Evolutionary conservation across 2,797 vertebrate genomes (phyloP), one percentile per base, ranked within the genome.

Genomic region (Nothura maculosa): DNA sequence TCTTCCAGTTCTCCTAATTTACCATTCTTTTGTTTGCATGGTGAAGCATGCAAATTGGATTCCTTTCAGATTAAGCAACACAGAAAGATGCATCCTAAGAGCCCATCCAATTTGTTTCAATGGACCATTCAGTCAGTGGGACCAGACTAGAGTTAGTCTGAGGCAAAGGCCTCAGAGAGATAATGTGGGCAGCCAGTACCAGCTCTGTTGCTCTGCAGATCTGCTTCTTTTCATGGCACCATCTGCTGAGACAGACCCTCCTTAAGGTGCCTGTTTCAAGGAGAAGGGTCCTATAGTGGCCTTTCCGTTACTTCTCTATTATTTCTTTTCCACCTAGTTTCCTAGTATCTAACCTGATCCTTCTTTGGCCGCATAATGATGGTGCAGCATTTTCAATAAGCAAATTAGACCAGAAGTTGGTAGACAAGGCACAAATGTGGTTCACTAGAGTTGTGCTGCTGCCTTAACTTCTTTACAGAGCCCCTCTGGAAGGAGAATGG

Each of bases 241-340:
- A 7, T 40, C 19, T 21, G 27, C 50, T 30, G 22, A 3, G 0
- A 20, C 38, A 27, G 20, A 28, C 8, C 4, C 9, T 28, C 7
- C 2, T 10, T 25, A 55, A 24, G 5, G 0, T 50, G 10, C 47
- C 30, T 48, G 0, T 30, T 43, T 55, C 16, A 28, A 19, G 61
- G 28, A 82, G 7, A 38, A 4, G 2, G 9, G 2, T 5, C 40
- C n/a, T 64, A 14, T 5, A 3, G 1, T 18, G 21, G 14, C 34
- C 38, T 7, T 89, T 48, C 3, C 10, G 0, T 25, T 18, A 1
- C 10, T 7, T 4, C 57, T 70, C 42, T 68, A 0, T 24, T 18
- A 1, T 12, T 7, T 4, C 57, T 70, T 45, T 68, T 48, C 50
- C 42, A 45, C 27, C 8, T 7, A 30, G 12, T 38, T 3, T 50